Conservation (phyloP, 2,888 invertebrate genomes). For the Polydesmus complanatus region DNA sequence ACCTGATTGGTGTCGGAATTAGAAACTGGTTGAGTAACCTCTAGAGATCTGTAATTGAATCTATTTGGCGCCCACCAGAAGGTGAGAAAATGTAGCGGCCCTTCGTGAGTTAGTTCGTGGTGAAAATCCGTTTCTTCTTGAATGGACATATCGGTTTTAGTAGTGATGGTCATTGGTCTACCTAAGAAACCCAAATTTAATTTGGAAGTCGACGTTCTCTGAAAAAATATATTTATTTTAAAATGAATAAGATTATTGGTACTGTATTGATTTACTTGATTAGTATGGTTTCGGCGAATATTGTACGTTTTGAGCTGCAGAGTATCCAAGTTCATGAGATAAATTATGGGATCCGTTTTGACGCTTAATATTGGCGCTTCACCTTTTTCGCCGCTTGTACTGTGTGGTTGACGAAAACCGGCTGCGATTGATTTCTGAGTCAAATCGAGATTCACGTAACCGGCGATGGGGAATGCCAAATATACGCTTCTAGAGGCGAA, state of each 20-base stretch:
- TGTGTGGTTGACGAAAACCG: neutral
- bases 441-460: slow-evolving; percentile 6
- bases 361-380: no score
- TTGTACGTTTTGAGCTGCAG: no score
- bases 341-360: no score
- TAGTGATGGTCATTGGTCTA: no score
- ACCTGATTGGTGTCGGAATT: slow-evolving; percentile 4
- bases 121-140: neutral
- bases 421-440: neutral
- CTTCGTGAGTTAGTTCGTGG: neutral
- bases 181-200: no score
- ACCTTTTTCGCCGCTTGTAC: no score
- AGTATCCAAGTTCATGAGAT: no score
- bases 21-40: neutral
- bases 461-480: neutral
- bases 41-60: neutral
- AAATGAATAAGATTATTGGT: no score
- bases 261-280: no score
- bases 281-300: no score
- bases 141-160: neutral
- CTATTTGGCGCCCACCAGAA: slow-evolving; percentile 8
- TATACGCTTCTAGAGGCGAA: no score
- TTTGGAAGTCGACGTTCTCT: neutral
- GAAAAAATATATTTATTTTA: no score
- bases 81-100: slow-evolving; percentile 1